Conservation (phyloP, 2,113 vertebrate species). For the Glaucidium brasilianum region DNA sequence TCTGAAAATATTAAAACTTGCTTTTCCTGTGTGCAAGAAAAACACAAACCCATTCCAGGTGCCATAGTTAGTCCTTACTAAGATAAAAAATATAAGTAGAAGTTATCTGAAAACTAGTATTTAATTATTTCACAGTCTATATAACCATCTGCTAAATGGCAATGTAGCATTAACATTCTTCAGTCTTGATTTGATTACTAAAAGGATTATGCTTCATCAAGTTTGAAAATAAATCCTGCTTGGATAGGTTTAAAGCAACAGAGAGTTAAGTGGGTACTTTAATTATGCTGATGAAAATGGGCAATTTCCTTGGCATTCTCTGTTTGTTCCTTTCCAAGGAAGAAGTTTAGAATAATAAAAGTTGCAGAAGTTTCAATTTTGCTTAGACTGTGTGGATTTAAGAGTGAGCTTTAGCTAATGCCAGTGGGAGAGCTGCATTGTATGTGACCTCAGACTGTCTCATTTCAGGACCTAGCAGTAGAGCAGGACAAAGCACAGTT, state of each 20-base stretch:
- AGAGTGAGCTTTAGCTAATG: neutral
- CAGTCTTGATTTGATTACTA: neutral
- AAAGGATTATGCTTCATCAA: neutral
- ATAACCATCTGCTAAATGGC: neutral
- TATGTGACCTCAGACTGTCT: neutral
- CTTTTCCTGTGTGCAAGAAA: neutral
- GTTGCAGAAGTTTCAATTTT: neutral
- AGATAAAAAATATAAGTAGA: neutral
- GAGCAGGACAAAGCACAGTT: neutral
- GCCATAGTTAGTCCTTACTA: neutral
- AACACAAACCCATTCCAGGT: neutral
- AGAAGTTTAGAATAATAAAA: neutral
- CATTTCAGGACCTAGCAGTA: neutral
- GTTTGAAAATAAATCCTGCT: neutral
- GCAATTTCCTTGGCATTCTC: neutral
- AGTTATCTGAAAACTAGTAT: neutral
- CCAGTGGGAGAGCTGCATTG: neutral
- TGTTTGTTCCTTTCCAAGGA: neutral
- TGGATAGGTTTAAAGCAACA: neutral
- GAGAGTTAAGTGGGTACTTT: neutral
- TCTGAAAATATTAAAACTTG: neutral
- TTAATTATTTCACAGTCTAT: neutral
- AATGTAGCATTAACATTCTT: neutral
- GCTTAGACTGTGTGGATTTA: neutral
- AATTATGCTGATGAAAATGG: neutral